These are phyloP conservation scores for Hippocampus abdominalis DNA, from an alignment of 2,113 vertebrate species.

Conservation along the genomic window DNA sequence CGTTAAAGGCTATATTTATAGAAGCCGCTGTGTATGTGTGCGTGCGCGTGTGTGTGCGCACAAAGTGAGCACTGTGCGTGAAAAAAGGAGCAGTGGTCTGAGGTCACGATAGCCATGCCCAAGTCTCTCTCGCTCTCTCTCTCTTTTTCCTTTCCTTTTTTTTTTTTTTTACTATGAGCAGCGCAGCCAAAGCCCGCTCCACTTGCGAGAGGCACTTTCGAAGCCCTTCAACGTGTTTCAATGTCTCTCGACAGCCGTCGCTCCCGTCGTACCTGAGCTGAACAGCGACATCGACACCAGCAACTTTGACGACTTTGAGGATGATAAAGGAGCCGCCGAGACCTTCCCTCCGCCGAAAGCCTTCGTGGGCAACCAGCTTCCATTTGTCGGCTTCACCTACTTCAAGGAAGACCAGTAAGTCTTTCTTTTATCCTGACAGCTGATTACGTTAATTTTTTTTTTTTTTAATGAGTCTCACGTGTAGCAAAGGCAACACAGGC, in stretches of 20 bases:
- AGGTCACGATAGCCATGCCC: conserved; percentile 43
- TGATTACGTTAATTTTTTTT: background rate
- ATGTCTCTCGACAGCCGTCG: conserved; percentile 77
- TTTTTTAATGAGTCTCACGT: background rate
- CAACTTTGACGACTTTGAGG: conserved; percentile 95
- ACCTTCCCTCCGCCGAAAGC: conserved; percentile 92
- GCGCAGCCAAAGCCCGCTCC: background rate
- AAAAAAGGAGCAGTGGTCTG: conserved; percentile 40
- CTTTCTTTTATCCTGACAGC: background rate
- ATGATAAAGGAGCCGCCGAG: conserved; percentile 86
- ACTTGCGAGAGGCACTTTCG: background rate
- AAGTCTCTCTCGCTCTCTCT: conserved; percentile 6
- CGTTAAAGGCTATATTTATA: conserved; percentile 40
- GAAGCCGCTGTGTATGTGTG: conserved; percentile 41
- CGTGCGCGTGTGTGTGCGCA: conserved; percentile 15
- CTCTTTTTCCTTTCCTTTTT: background rate
- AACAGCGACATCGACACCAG: conserved; percentile 93
- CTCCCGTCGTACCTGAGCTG: conserved; percentile 94
- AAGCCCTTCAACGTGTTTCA: background rate
- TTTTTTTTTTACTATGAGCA: background rate
- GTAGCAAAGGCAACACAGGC: background rate
- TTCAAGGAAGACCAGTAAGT: conserved; percentile 94
- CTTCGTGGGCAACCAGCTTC: conserved; percentile 95
- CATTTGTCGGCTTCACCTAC: conserved; percentile 96
- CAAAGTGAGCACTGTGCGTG: conserved; percentile 65